Percentiles rank a stretch among this genome's conserved stretches.
phyloP scores from a whole-genome alignment of 1,140 invertebrate species.

The Bicyclus anynana region DNA sequence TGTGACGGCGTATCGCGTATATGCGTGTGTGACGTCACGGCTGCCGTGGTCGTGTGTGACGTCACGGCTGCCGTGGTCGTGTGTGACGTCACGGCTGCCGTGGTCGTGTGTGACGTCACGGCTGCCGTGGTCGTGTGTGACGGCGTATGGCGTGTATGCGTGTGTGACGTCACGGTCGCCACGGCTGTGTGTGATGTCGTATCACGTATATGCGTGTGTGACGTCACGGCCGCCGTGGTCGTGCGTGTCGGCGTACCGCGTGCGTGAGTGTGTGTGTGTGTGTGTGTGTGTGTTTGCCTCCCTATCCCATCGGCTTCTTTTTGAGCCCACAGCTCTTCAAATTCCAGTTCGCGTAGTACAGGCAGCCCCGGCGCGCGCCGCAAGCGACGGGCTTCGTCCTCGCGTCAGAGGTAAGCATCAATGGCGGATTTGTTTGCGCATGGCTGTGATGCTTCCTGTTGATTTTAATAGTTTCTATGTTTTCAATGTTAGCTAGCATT shows the following conservation, averaged over 20 bases:
- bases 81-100: conserved; percentile 19
- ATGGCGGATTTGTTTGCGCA: too few relatives aligned
- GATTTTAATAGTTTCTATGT: too few relatives aligned
- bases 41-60: too few relatives aligned
- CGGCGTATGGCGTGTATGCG: too few relatives aligned
- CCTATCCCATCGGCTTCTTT: conserved; percentile 43
- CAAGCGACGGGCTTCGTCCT: conserved; percentile 61
- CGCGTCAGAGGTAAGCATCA: conserved; percentile 61
- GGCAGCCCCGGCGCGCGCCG: conserved; percentile 59
- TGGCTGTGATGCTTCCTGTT: too few relatives aligned
- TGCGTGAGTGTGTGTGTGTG: conserved; percentile 19
- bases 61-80: too few relatives aligned
- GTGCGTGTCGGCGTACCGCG: conserved; percentile 1
- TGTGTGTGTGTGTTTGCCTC: conserved; percentile 27
- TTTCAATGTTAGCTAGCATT: too few relatives aligned
- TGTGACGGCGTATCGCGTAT: too few relatives aligned
- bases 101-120: conserved; percentile 21
- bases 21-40: conserved; percentile 20
- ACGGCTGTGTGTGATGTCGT: too few relatives aligned
- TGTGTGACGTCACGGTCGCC: too few relatives aligned
- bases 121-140: too few relatives aligned
- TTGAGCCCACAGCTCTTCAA: conserved; percentile 71
- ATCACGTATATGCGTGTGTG: too few relatives aligned
- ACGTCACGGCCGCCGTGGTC: conserved; percentile 16
- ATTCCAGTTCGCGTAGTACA: conserved; percentile 77